Evolutionary conservation across 2,113 vertebrate genomes (phyloP).

Genomic region (Mus musculus): GRCm39 chrX:139890501-139891000

Average conservation of each 20-base stretch:
- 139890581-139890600: neutral
- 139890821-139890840: neutral
- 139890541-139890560: slow-evolving; percentile 49
- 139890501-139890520: slow-evolving; percentile 50
- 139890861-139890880: neutral
- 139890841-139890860: slow-evolving; percentile 27
- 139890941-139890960: slow-evolving; percentile 98
- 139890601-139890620: slow-evolving; percentile 32
- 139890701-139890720: slow-evolving; percentile 56
- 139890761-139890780: slow-evolving; percentile 14
- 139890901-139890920: slow-evolving; percentile 95
- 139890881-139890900: slow-evolving; percentile 32
- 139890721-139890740: slow-evolving; percentile 2
- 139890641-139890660: slow-evolving; percentile 30
- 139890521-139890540: neutral
- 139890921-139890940: slow-evolving; percentile 98
- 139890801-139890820: neutral
- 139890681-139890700: slow-evolving; percentile 27
- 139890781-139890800: slow-evolving; percentile 33
- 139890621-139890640: slow-evolving; percentile 30
- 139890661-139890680: slow-evolving; percentile 62
- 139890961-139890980: slow-evolving; percentile 98
- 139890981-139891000: slow-evolving; percentile 96
- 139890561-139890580: slow-evolving; percentile 24
- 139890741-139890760: slow-evolving; percentile 35